Evolutionary conservation across 1,140 invertebrate genomes (phyloP), one percentile per base, ranked within the genome.

Genomic region (Neodiprion pinetum): DNA sequence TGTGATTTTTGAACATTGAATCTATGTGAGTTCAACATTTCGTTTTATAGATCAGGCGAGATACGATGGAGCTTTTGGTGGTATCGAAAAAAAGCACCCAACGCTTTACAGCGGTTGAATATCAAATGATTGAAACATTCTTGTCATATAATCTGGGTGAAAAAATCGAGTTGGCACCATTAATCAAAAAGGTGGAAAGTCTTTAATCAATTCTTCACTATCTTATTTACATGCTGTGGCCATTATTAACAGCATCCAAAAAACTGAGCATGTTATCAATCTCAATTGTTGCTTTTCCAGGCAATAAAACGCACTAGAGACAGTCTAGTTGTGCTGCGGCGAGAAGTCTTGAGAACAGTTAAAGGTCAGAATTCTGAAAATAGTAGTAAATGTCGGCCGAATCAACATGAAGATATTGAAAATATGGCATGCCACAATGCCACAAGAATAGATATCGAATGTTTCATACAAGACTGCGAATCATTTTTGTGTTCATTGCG

Each of bases 71-170:
- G 4, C 85, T 96, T 9, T 81, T 97, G 12, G 92, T 94, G 73
- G 95, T 96, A 80, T 94, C 92, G 12, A 92, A 92, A 67, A 95
- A 94, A 83, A 93, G 91, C 14, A 95, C 95, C 14, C 93, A 96
- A 83, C 61, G 84, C 0, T 91, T 95, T 74, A 87, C 86, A 1
- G 14, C 78, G 5, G 84, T 84, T 70, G 95, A 97, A 84, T 89
- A 96, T 17, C 81, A 91, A 12, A 88, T 94, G n/a, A 86, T 96
- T 49, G 80, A 91, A n/a, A 81, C 83, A 47, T 96, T 94, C 86
- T 82, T 96, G 23, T 82, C 86, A 14, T 91, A 92, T 79, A 96
- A 96, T 87, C 87, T 94, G 21, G 93, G 92, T 78, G 92, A 92
- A 79, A 93, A 95, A 81, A 90, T 91, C 48, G 90, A 91, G 75